Conservation (phyloP, 2,113 vertebrate species). For the Mustela nigripes region DNA sequence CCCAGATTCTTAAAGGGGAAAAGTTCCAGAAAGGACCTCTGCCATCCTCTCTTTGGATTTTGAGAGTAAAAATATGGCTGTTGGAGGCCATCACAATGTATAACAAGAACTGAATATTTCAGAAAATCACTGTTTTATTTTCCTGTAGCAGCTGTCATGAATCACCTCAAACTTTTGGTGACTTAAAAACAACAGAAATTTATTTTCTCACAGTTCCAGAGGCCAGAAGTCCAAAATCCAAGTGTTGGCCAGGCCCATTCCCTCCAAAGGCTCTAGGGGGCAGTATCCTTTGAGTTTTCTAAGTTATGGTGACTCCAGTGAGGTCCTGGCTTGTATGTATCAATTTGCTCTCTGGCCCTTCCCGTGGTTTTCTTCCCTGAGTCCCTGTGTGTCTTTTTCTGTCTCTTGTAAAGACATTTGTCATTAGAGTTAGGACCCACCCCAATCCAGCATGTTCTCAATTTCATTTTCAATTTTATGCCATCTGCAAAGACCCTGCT, state of each 20-base stretch:
- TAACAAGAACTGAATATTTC: neutral
- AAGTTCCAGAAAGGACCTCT: neutral
- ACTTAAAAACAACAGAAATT: neutral
- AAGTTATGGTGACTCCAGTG: rapidly evolving
- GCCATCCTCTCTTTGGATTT: neutral
- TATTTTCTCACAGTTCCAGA: neutral
- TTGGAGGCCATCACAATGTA: neutral
- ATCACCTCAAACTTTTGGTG: neutral
- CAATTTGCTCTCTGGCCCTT: neutral
- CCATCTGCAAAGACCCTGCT: neutral
- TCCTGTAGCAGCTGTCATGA: neutral
- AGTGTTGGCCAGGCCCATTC: rapidly evolving
- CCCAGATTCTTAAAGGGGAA: neutral
- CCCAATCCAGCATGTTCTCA: neutral
- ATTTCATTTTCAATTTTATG: neutral
- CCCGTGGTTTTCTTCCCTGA: neutral
- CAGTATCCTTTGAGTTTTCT: neutral
- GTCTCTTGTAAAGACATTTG: neutral
- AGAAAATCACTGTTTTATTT: neutral
- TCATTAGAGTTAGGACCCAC: neutral
- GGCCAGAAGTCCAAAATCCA: neutral
- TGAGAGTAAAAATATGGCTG: neutral
- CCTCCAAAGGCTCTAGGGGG: neutral
- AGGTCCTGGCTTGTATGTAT: neutral
- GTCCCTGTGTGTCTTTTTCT: neutral